These are phyloP conservation scores for Acropora yongei DNA, from an alignment of 64 coral and sea anemone species.

Conservation along the genomic window DNA sequence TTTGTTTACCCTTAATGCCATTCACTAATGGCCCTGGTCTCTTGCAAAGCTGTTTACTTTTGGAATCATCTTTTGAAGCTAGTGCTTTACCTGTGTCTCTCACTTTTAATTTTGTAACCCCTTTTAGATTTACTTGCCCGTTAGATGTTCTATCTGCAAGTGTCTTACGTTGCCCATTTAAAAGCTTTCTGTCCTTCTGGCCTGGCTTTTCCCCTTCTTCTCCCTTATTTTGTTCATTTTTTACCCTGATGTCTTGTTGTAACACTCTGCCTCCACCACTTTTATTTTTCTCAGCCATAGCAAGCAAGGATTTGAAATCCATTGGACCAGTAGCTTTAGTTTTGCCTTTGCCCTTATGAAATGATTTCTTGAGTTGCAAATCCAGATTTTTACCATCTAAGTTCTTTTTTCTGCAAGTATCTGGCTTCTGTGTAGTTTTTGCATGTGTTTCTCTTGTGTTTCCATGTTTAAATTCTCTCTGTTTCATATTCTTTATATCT, in stretches of 20 bases:
- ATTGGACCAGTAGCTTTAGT: background rate
- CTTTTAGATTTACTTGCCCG: background rate
- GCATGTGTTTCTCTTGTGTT: background rate
- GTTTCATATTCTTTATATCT: slow-evolving; percentile 4
- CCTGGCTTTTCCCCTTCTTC: background rate
- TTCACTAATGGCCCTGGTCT: background rate
- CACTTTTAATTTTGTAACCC: background rate
- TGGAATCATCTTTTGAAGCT: background rate
- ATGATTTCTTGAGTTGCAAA: background rate
- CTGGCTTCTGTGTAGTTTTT: background rate
- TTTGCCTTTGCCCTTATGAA: background rate
- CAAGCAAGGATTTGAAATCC: slow-evolving; percentile 27
- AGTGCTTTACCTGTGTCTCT: background rate
- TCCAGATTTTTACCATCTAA: background rate
- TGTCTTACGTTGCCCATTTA: background rate
- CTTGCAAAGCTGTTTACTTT: background rate
- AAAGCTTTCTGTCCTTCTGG: background rate
- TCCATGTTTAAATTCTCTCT: slow-evolving; percentile 9
- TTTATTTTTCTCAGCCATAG: slow-evolving; percentile 27
- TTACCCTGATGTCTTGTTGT: background rate
- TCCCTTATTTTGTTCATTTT: background rate
- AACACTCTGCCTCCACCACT: background rate
- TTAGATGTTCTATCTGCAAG: background rate
- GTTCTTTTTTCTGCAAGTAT: background rate
- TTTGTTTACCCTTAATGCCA: background rate